Base-by-base conservation (phyloP, 1,140 invertebrate genomes). In the Drosophila tsacasi region DNA sequence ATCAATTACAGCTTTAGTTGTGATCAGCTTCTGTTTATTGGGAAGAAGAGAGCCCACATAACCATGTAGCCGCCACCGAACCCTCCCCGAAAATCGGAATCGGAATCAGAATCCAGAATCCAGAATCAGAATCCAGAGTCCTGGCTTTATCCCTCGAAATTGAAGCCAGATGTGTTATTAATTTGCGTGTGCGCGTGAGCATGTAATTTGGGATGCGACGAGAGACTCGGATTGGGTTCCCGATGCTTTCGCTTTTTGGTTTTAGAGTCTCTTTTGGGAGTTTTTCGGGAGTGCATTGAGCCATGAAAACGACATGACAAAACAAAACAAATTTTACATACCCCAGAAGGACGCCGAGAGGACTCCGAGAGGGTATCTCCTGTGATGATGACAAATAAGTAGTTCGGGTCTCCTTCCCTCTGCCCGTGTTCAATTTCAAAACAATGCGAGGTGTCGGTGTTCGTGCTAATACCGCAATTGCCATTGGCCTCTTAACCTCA, bases 181-280 rank as follows among this genome's bases (percentile, higher is more conserved):
- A 92, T 92, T 92, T 92, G 81, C 82, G 81, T 92, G 91, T 91
- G 83, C 84, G 82, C 79, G 86, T 92, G 81, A 91, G 91, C 91
- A 89, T 92, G 81, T 92, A 92, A 92, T 92, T 92, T 83, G 91
- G 68, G 79, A 52, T 59, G 47, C 25, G 52, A 3, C 25, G 15
- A n/a, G 27, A 27, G 25, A 17, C 47, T 17, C 23, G 47, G 47
- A 49, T 49, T 49, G 47, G 47, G 47, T 49, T 47, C 46, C 46
- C 46, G 46, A 47, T 47, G 46, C 44, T 6, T 15, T 46, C 44
- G 19, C 12, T 46, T 46, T 23, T 23, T 7, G 21, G 44, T 47
- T 47, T 35, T 42, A 17, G 40, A 19, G 40, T 60, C 49, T 52
- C 21, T 47, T 69, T 35, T 59, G 55, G 54, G 75, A 60, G 71